Evolutionary conservation across 2,797 vertebrate genomes (phyloP).

Genomic region (Enteromius anoplus): DNA sequence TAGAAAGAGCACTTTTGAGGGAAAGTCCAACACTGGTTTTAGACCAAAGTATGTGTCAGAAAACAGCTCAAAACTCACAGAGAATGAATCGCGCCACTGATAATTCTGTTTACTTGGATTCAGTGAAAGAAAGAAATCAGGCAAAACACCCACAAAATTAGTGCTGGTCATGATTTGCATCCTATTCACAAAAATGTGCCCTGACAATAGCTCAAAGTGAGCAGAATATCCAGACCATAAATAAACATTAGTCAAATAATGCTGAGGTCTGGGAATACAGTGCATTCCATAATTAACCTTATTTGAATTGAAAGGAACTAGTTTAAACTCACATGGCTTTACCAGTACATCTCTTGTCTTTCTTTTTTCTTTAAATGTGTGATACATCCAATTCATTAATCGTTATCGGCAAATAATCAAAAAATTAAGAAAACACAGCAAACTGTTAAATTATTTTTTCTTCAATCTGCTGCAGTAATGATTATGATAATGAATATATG

Average conservation of each 20-base stretch:
- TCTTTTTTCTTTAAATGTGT: neutral
- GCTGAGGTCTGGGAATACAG: neutral
- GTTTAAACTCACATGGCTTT: neutral
- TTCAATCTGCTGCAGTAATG: neutral
- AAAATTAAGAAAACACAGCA: neutral
- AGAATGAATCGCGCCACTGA: neutral
- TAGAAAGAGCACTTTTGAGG: slow-evolving; percentile 20
- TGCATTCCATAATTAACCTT: neutral
- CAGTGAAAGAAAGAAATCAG: neutral
- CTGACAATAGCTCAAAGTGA: neutral
- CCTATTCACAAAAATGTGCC: neutral
- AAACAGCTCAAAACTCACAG: neutral
- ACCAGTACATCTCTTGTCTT: neutral
- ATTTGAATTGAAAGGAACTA: neutral
- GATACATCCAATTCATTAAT: neutral
- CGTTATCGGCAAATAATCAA: neutral
- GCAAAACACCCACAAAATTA: neutral
- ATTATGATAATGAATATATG: neutral
- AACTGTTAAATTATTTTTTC: neutral
- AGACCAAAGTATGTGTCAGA: neutral
- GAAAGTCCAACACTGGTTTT: slow-evolving; percentile 4
- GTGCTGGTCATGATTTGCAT: neutral
- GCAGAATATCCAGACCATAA: neutral
- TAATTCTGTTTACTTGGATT: neutral
- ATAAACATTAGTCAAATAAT: neutral